Conservation (phyloP, 2,113 vertebrate species). For the Ailuropoda melanoleuca region DNA sequence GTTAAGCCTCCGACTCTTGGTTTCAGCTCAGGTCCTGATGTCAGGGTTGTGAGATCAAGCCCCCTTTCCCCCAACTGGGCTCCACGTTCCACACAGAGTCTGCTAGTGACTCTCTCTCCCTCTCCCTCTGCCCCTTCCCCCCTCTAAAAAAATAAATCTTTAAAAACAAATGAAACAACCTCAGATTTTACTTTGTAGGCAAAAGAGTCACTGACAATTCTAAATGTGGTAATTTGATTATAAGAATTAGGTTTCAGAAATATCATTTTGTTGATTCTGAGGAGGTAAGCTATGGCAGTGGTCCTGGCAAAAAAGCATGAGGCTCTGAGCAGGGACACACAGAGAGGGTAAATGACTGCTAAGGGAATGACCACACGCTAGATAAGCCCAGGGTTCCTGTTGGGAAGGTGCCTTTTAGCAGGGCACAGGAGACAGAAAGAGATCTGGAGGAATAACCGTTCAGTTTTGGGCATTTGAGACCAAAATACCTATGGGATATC, state of each 20-base stretch:
- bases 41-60: not conserved
- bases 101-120: not conserved
- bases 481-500: not conserved
- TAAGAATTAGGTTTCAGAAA: not conserved
- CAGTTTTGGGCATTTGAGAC: not conserved
- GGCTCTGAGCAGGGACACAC: not conserved
- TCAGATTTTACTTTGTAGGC: constrained; percentile 7
- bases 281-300: not conserved
- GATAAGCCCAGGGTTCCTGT: not conserved
- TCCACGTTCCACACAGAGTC: not conserved
- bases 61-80: not conserved
- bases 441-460: not conserved
- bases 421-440: not conserved
- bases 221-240: not conserved
- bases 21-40: not conserved
- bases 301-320: not conserved
- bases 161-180: not conserved
- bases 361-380: fast-evolving
- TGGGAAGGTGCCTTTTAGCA: too few species aligned
- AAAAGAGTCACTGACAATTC: not conserved
- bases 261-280: not conserved
- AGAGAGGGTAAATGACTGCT: not conserved
- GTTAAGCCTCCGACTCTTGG: not conserved
- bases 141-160: not conserved
- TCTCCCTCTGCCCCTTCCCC: not conserved